These are phyloP conservation scores for Drosophila meridionalis DNA, from an alignment of 2,888 invertebrate genomes.

Conservation along the genomic window DNA sequence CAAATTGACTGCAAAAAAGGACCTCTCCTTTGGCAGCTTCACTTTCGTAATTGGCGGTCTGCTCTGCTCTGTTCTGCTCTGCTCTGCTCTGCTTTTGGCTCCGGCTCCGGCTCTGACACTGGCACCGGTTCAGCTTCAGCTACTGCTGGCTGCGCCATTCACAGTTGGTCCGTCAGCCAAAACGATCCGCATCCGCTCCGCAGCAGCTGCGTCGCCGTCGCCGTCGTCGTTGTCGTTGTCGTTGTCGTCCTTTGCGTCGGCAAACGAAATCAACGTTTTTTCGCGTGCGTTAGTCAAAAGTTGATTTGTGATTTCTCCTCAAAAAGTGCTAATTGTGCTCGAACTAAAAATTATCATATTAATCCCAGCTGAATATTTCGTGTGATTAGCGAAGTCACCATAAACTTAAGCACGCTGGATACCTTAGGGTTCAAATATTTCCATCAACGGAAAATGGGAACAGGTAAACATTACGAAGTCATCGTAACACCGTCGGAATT, in stretches of 20 bases:
- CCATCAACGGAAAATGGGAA: conserved; percentile 85
- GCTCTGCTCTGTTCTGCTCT: conserved; percentile 60
- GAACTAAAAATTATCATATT: conserved; percentile 6
- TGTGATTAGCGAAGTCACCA: conserved; percentile 1
- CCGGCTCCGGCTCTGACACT: conserved; percentile 5
- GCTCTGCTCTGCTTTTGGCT: conserved; percentile 23
- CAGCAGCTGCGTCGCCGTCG: conserved; percentile 38
- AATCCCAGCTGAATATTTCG: conserved; percentile 18
- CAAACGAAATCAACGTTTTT: conserved; percentile 22
- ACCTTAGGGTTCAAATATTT: conserved; percentile 85
- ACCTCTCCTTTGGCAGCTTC: conserved; percentile 82
- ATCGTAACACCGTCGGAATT: conserved; percentile 14
- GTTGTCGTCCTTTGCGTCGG: conserved; percentile 42
- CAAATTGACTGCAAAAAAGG: conserved; percentile 83
- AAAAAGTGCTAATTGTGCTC: conserved; percentile 18
- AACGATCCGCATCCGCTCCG: conserved; percentile 69
- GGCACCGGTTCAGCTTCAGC: conserved; percentile 22
- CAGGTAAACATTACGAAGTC: conserved; percentile 72
- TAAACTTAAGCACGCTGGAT: conserved; percentile 82
- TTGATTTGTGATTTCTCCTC: conserved; percentile 20
- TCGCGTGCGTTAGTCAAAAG: conserved; percentile 37
- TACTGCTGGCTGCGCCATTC: conserved; percentile 62
- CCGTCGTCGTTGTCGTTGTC: conserved; percentile 31
- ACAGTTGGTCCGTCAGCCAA: conserved; percentile 82
- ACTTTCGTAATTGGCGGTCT: conserved; percentile 83